Evolutionary conservation across 2,888 invertebrate species (phyloP), one percentile per base, ranked within the genome.

Genomic region (Parnassius mnemosyne): DNA sequence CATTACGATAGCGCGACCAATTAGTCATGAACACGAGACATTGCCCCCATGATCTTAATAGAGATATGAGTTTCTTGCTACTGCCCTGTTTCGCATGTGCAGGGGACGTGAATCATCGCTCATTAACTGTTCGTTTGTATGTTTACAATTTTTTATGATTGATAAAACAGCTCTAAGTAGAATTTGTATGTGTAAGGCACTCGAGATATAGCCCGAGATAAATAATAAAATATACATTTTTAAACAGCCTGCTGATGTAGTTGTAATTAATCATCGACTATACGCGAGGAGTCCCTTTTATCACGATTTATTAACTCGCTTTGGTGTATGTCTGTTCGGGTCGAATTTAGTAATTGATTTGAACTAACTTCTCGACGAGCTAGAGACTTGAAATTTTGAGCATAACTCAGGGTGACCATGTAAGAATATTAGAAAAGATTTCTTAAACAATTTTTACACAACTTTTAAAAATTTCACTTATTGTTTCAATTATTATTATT

Each of bases 71-170:
- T 50, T 53, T 47, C 63, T 68, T 66, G 66, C 63, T 66, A 43
- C 50, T 42, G 63, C 13, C 60, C 54, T 53, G 60, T 10, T 53
- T 60, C 63, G 65, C 70, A 73, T 70, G 68, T 72, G 73, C 71
- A 70, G 66, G 69, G 69, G 67, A 68, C 66, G 66, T 84, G 80
- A 84, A 71, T 83, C 82, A 81, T 71, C 65, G 68, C 66, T 57
- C 68, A 69, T 71, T 68, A 71, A 43, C 71, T 71, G 76, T 81
- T 78, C 79, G 70, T 75, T 69, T 76, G 76, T 78, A 74, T 80
- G 81, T 82, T 84, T 81, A 82, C 79, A 71, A 79, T 70, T 74
- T 77, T 81, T 80, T 77, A 79, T 75, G 78, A 75, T 71, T 77
- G 71, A 80, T 77, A 76, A 75, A 76, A 77, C 71, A 72, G 71